phyloP scores from a whole-genome alignment of 2,113 vertebrate genomes.

The Entelurus aequoreus region DNA sequence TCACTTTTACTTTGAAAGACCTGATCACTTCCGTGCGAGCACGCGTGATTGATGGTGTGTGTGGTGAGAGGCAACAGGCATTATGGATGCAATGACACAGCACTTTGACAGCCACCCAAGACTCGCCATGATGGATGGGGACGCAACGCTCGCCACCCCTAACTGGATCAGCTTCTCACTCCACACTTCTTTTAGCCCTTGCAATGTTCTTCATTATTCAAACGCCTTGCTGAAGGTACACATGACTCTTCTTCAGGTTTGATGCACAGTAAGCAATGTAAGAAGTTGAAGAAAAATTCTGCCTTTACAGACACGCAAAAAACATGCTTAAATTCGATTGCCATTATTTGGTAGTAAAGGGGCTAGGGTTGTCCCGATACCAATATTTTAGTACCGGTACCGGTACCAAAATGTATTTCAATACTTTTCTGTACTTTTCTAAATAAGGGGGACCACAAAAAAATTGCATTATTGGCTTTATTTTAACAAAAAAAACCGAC shows the following conservation, averaged over 20 bases:
- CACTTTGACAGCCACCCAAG: constrained; percentile 58
- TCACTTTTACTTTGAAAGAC: constrained; percentile 10
- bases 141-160: constrained; percentile 31
- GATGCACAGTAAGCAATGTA: background rate
- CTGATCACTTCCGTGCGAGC: background rate
- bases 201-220: background rate
- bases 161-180: constrained; percentile 34
- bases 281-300: no score
- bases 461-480: no score
- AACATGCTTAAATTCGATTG: no score
- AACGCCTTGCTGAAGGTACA: background rate
- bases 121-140: constrained; percentile 56
- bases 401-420: no score
- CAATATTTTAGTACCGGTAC: no score
- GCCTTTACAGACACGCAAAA: no score
- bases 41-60: constrained; percentile 45
- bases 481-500: no score
- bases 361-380: no score
- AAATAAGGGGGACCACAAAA: no score
- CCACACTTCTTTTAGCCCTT: background rate
- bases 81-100: constrained; percentile 69
- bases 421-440: no score
- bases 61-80: constrained; percentile 55
- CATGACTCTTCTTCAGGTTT: background rate
- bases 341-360: no score